These are phyloP conservation scores for Falco biarmicus DNA, from an alignment of 2,797 vertebrate genomes.

Conservation along the genomic window DNA sequence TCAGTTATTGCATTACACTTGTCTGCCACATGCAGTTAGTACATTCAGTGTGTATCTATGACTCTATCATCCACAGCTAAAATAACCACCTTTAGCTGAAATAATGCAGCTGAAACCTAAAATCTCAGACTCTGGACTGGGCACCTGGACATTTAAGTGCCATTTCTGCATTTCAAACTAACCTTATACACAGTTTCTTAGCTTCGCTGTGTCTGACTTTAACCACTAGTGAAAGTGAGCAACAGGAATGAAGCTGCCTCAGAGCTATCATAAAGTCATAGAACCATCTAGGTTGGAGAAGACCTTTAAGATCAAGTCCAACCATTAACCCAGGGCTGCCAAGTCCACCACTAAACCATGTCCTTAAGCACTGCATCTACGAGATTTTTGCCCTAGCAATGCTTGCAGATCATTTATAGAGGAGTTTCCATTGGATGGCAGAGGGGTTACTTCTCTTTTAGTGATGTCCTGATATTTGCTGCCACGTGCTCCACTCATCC, in stretches of 20 bases:
- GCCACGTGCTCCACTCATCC: accelerated
- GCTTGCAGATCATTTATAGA: background rate
- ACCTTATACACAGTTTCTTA: background rate
- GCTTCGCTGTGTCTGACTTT: background rate
- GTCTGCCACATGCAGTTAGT: background rate
- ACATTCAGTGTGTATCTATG: background rate
- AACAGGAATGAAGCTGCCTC: background rate
- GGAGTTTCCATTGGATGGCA: background rate
- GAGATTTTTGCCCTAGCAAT: background rate
- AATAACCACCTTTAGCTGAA: background rate
- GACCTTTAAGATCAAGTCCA: no score
- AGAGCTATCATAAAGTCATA: background rate
- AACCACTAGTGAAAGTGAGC: background rate
- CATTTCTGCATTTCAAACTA: background rate
- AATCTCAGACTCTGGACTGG: background rate
- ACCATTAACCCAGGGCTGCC: no score
- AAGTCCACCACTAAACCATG: no score
- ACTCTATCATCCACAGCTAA: background rate
- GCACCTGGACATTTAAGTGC: background rate
- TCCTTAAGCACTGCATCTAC: no score
- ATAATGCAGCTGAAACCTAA: background rate
- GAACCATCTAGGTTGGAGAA: no score
- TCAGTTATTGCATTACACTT: background rate
- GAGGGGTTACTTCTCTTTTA: background rate
- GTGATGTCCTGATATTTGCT: background rate